Percentiles rank a stretch among this genome's conserved stretches.
Evolutionary conservation across 2,888 invertebrate species (phyloP).

Genomic region (Diplolepis rosae): DNA sequence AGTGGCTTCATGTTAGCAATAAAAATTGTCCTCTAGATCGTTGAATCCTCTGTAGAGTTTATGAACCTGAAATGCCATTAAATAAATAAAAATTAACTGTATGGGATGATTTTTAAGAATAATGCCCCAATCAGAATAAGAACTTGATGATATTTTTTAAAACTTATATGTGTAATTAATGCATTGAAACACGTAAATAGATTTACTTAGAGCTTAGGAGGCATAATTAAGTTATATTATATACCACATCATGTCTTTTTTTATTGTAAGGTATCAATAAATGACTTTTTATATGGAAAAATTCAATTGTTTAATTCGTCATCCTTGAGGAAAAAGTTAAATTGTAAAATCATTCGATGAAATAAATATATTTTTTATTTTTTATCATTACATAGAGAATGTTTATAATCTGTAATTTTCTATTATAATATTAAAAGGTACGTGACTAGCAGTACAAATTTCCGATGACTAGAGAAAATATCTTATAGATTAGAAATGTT

Average conservation of each 20-base stretch:
- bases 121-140: background rate
- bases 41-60: background rate
- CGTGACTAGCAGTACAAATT: background rate
- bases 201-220: slow-evolving; percentile 37
- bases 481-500: background rate
- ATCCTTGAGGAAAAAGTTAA: background rate
- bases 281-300: slow-evolving; percentile 51
- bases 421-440: too few relatives aligned
- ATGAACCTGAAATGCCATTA: background rate
- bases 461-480: background rate
- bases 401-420: background rate
- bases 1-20: background rate
- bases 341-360: background rate
- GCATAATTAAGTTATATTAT: slow-evolving; percentile 45
- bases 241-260: slow-evolving; percentile 48
- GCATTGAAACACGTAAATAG: background rate
- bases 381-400: background rate
- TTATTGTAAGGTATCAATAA: slow-evolving; percentile 59
- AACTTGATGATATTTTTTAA: background rate
- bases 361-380: background rate
- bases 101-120: background rate
- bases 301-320: background rate
- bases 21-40: background rate
- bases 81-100: background rate
- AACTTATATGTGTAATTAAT: background rate